phyloP scores from a whole-genome alignment of 2,888 invertebrate species.

The Hoplodrina ambigua region DNA sequence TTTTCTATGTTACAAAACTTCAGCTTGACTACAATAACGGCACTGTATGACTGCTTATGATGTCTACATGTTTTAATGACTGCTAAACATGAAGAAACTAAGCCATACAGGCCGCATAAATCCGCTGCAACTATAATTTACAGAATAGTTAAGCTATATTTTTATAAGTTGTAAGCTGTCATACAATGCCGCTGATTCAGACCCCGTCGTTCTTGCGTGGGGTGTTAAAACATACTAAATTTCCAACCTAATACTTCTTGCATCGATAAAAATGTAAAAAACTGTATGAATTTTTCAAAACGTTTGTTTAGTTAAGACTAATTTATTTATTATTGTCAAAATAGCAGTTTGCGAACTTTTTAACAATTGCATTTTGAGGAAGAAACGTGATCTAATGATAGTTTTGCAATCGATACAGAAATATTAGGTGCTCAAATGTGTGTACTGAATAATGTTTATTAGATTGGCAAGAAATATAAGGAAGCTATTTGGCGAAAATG shows the following conservation, averaged over 20 bases:
- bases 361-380: slow-evolving; percentile 28
- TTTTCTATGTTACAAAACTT: slow-evolving; percentile 25
- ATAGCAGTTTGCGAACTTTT: slow-evolving; percentile 48
- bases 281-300: slow-evolving; percentile 34
- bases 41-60: not conserved
- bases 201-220: not conserved
- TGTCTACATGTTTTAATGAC: not conserved
- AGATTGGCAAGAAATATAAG: slow-evolving; percentile 78
- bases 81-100: not conserved
- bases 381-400: slow-evolving; percentile 1
- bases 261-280: slow-evolving; percentile 47
- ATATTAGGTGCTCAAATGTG: slow-evolving; percentile 48
- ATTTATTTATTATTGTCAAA: slow-evolving; percentile 60
- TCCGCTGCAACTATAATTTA: not conserved
- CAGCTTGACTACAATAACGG: slow-evolving; percentile 16
- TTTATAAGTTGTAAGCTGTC: not conserved
- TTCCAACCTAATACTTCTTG: slow-evolving; percentile 57
- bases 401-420: slow-evolving; percentile 51
- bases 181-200: not conserved
- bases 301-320: slow-evolving; percentile 27
- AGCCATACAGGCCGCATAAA: not conserved
- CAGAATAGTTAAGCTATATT: not conserved
- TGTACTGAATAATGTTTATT: slow-evolving; percentile 54
- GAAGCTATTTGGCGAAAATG: slow-evolving; percentile 75
- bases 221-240: slow-evolving; percentile 10